phyloP scores from a whole-genome alignment of 2,888 invertebrate species.

The Plutella xylostella region DNA sequence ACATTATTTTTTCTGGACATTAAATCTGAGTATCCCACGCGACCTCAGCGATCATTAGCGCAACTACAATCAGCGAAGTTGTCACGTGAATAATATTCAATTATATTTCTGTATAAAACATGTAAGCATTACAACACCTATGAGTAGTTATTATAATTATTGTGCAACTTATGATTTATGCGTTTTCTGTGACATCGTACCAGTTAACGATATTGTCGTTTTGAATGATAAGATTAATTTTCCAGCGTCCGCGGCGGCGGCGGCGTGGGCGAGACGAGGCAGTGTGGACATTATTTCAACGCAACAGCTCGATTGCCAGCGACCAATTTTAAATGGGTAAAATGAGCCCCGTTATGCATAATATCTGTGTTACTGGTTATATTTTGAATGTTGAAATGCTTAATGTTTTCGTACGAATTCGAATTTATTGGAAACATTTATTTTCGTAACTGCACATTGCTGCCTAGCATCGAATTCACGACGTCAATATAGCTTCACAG shows the following conservation, averaged over 20 bases:
- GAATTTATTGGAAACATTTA: too few species aligned
- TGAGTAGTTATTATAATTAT: conserved; percentile 28
- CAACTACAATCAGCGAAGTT: conserved; percentile 23
- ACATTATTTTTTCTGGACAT: neutral
- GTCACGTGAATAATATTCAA: conserved; percentile 10
- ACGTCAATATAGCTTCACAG: too few species aligned
- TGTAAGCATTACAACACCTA: conserved; percentile 17
- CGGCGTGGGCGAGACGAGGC: conserved; percentile 5
- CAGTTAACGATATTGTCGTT: conserved; percentile 14
- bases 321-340: conserved; percentile 2
- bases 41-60: conserved; percentile 40
- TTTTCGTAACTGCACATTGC: too few species aligned
- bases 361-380: conserved; percentile 2
- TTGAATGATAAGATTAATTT: conserved; percentile 16
- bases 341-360: conserved; percentile 42
- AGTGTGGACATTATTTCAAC: conserved; percentile 5
- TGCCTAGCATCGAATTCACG: too few species aligned
- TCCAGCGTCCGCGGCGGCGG: neutral
- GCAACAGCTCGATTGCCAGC: conserved; percentile 1
- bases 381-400: too few species aligned
- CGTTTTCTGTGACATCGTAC: conserved; percentile 21
- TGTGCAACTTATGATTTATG: conserved; percentile 44
- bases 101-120: conserved; percentile 17
- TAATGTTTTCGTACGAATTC: too few species aligned
- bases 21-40: conserved; percentile 28